phyloP scores from a whole-genome alignment of 1,140 invertebrate species.

The Tigriopus japonicus region DNA sequence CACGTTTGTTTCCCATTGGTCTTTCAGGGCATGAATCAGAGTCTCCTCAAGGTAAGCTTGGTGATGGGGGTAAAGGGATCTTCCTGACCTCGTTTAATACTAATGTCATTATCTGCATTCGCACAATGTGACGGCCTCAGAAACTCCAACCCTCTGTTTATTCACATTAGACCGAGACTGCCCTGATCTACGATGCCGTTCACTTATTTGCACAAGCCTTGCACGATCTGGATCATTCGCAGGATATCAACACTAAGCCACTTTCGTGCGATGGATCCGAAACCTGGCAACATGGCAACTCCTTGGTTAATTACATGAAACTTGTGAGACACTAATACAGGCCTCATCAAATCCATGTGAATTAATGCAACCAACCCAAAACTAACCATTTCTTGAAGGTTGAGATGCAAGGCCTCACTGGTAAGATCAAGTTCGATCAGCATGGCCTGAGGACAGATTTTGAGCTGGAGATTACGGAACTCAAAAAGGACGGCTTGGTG shows the following conservation, averaged over 20 bases:
- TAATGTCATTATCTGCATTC: too few species aligned
- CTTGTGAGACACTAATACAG: slow-evolving; percentile 36
- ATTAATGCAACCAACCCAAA: neutral
- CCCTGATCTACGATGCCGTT: slow-evolving; percentile 86
- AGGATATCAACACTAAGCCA: slow-evolving; percentile 51
- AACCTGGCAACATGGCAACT: slow-evolving; percentile 84
- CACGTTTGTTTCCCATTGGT: too few species aligned
- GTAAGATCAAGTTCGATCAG: slow-evolving; percentile 81
- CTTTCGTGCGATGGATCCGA: slow-evolving; percentile 71
- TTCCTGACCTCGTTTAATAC: too few species aligned
- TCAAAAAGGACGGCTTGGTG: slow-evolving; percentile 39
- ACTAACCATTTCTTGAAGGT: slow-evolving; percentile 37
- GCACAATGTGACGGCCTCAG: too few species aligned
- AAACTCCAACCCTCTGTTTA: too few species aligned
- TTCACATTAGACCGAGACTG: slow-evolving; percentile 53
- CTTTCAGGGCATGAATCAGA: neutral
- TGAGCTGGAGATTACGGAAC: slow-evolving; percentile 67
- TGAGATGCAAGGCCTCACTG: slow-evolving; percentile 74
- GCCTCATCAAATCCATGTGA: neutral
- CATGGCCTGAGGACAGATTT: slow-evolving; percentile 81
- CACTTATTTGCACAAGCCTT: slow-evolving; percentile 77
- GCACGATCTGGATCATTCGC: slow-evolving; percentile 57
- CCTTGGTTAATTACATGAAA: slow-evolving; percentile 93
- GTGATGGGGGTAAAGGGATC: too few species aligned
- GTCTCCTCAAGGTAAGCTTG: neutral